Conservation (phyloP, 2,888 invertebrate species). For the Tiphia femorata region DNA sequence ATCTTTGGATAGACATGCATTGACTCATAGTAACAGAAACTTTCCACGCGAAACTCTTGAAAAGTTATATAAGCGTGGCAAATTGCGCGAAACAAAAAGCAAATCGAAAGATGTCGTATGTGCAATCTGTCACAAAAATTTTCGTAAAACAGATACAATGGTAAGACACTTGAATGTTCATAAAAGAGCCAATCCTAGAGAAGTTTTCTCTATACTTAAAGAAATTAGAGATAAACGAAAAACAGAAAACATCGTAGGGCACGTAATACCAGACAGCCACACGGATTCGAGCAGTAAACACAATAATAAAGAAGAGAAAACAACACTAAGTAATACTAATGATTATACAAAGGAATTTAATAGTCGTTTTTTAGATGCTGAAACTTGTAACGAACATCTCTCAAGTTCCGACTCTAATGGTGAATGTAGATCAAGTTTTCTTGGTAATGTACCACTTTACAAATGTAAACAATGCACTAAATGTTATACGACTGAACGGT, state of each 20-base stretch:
- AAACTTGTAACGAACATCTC: slow-evolving; percentile 8
- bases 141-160: slow-evolving; percentile 57
- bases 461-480: slow-evolving; percentile 42
- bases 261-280: not conserved
- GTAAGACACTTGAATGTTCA: slow-evolving; percentile 59
- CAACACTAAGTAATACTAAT: not conserved
- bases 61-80: slow-evolving; percentile 42
- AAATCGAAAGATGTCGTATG: slow-evolving; percentile 48
- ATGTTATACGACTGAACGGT: slow-evolving; percentile 34
- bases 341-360: slow-evolving; percentile 4
- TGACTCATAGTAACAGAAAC: slow-evolving; percentile 36
- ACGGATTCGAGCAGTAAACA: not conserved
- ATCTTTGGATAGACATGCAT: slow-evolving; percentile 40
- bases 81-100: slow-evolving; percentile 39
- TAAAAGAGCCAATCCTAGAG: slow-evolving; percentile 55
- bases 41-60: slow-evolving; percentile 43
- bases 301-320: slow-evolving; percentile 7
- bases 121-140: slow-evolving; percentile 57
- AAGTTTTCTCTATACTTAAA: slow-evolving; percentile 56
- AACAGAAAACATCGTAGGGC: slow-evolving; percentile 31
- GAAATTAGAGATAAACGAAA: slow-evolving; percentile 55
- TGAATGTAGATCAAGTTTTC: slow-evolving; percentile 18
- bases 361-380: too few relatives aligned
- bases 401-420: slow-evolving; percentile 21
- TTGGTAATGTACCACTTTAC: slow-evolving; percentile 19